Evolutionary conservation across 2,888 invertebrate genomes (phyloP), one percentile per base, ranked within the genome.

Genomic region (Chrysolina oricalcia): DNA sequence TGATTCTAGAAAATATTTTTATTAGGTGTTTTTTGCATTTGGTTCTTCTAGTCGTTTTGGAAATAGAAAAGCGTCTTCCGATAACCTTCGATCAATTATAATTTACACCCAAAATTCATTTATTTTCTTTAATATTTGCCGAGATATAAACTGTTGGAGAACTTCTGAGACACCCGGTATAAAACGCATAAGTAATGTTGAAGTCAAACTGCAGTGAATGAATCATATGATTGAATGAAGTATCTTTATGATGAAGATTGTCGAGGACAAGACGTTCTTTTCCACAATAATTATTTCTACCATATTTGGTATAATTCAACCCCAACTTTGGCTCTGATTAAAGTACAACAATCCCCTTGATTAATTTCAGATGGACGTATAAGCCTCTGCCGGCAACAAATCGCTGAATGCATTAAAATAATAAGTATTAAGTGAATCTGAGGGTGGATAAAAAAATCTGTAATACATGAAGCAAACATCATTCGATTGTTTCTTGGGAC

Each of bases 381-480:
- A 63, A 73, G 65, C 53, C 53, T 23, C 46, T 50, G 74, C 48
- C 27, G 65, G 70, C 72, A 73, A 73, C 76, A 76, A 76, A 76
- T 76, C 77, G 72, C 66, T 71, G 74, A 77, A 73, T 79, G 79
- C 76, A 76, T 79, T 76, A 74, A 77, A 76, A 77, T 77, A 76
- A 79, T 79, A 79, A 74, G 77, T 74, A 79, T 79, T 77, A 77
- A 75, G 65, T 70, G 71, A 74, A 77, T 71, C 78, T 78, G 70
- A 67, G 77, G 80, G 72, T 74, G 78, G 78, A 77, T 70, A 78
- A 78, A 84, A 83, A 82, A 83, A 83, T 83, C 79, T 81, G 83
- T 83, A 84, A 83, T 84, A 84, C 83, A 84, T 82, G 83, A 85
- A 84, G 83, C 84, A 84, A 85, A 84, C 84, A 83, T 81, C 80